Conservation (phyloP, 2,888 invertebrate genomes). For the Cinara cedri region DNA sequence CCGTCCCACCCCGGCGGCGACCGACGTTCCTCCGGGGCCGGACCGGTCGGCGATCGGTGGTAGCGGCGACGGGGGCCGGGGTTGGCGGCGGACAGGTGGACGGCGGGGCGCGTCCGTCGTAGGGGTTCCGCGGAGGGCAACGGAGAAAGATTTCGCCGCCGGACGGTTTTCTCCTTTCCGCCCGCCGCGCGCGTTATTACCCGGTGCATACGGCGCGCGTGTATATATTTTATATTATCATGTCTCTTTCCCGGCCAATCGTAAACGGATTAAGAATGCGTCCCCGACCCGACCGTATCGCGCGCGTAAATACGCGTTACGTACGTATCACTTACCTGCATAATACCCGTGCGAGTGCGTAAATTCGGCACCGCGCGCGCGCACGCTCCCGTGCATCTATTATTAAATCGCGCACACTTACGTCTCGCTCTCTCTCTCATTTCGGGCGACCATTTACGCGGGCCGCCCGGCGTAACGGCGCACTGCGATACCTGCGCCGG, state of each 20-base stretch:
- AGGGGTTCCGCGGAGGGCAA: not conserved
- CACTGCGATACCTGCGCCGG: not conserved
- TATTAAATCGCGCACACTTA: slow-evolving; percentile 19
- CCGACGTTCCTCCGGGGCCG: no score
- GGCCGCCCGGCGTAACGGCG: not conserved
- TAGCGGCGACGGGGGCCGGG: not conserved
- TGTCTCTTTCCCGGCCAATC: slow-evolving; percentile 7
- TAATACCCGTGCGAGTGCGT: not conserved
- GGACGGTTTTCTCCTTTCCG: not conserved
- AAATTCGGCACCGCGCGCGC: no score
- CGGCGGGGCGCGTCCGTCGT: not conserved
- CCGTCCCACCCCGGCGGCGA: no score
- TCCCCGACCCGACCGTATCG: slow-evolving; percentile 6
- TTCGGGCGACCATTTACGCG: slow-evolving; percentile 15
- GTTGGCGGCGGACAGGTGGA: not conserved
- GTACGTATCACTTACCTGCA: not conserved
- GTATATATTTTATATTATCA: no score
- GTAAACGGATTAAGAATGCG: slow-evolving; percentile 50
- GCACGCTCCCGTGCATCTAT: slow-evolving; percentile 14
- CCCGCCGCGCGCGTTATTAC: not conserved
- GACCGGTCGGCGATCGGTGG: no score
- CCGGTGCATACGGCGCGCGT: no score
- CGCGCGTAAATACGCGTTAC: no score
- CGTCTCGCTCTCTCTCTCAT: not conserved
- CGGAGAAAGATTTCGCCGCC: not conserved